These are phyloP conservation scores for Parauchenoglanis punctatus DNA, from an alignment of 2,797 vertebrate species.

Conservation along the genomic window DNA sequence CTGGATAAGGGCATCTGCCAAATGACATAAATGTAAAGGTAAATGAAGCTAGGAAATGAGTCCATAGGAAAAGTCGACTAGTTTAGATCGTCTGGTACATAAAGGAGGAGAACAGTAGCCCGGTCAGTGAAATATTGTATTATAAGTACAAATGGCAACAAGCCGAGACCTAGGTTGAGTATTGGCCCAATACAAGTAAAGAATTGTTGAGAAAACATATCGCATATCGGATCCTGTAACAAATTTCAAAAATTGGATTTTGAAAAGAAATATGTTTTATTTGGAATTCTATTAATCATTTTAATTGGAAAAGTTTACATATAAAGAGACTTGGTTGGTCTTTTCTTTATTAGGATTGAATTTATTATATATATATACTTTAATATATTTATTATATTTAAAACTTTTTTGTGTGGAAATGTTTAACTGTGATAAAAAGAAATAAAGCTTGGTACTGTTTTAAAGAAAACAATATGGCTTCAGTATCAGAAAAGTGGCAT, in stretches of 20 bases:
- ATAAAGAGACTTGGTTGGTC: neutral
- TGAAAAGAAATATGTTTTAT: neutral
- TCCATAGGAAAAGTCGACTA: no score
- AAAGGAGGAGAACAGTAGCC: neutral
- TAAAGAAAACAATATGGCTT: neutral
- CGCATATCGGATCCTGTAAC: neutral
- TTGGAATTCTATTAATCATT: neutral
- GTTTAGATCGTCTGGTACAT: neutral
- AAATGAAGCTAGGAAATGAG: neutral
- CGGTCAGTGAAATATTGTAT: neutral
- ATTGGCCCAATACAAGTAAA: neutral
- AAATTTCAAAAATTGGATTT: neutral
- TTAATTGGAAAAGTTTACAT: neutral
- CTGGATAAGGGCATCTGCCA: no score
- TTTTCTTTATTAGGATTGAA: neutral
- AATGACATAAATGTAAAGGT: no score
- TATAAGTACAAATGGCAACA: neutral
- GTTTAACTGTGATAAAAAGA: neutral
- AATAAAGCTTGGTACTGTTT: neutral
- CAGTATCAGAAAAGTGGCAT: neutral
- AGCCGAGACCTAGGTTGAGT: neutral
- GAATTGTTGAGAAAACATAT: neutral
- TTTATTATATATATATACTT: neutral
- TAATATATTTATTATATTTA: neutral
- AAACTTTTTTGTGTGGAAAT: neutral